phyloP scores from a whole-genome alignment of 37 sponge, comb jelly and placozoan genomes.

The Mnemiopsis leidyi region DNA sequence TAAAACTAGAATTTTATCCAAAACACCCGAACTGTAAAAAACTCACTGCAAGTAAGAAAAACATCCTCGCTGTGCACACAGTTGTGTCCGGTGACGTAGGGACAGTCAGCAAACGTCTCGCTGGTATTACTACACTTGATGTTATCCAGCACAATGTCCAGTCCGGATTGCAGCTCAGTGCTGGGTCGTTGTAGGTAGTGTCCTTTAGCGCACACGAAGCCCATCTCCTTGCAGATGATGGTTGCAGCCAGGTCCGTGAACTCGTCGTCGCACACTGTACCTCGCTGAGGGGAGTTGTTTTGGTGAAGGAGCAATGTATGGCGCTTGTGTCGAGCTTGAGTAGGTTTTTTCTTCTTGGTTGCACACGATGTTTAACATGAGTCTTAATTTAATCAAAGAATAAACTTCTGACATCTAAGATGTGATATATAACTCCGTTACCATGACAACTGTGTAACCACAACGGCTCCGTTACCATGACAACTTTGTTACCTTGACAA shows the following conservation, averaged over 20 bases:
- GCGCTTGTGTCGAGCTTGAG: too few relatives aligned
- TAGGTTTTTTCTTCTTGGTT: too few relatives aligned
- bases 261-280: constrained; percentile 32
- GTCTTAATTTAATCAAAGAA: too few relatives aligned
- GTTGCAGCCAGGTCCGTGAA: background rate
- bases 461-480: too few relatives aligned
- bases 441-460: too few relatives aligned
- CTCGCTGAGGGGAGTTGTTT: background rate
- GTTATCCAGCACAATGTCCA: constrained; percentile 7
- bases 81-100: background rate
- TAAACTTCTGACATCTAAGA: too few relatives aligned
- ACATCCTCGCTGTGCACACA: constrained; percentile 3
- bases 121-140: background rate
- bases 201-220: background rate
- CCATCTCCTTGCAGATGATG: constrained; percentile 26
- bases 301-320: background rate
- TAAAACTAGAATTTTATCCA: too few relatives aligned
- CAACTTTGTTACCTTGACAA: too few relatives aligned
- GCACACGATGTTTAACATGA: too few relatives aligned
- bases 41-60: constrained; percentile 5
- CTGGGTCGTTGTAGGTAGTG: background rate
- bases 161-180: background rate
- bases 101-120: background rate
- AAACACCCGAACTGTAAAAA: background rate
- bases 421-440: too few relatives aligned